phyloP scores from a whole-genome alignment of 2,113 vertebrate genomes.

The Chaetodon auriga region DNA sequence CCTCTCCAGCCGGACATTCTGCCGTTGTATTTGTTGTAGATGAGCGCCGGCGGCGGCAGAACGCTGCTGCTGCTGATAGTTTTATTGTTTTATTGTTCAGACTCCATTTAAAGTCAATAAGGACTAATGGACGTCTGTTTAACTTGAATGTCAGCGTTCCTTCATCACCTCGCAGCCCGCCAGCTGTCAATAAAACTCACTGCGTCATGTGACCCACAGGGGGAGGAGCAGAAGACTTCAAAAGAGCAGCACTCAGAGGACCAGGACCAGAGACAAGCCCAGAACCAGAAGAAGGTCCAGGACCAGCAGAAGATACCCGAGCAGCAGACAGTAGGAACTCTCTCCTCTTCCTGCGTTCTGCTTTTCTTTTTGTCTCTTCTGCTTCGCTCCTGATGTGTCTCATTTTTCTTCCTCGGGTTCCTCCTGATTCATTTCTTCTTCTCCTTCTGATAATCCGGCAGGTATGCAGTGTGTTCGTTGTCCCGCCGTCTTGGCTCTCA shows the following conservation, averaged over 20 bases:
- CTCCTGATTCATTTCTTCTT: neutral
- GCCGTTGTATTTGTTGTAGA: constrained; percentile 69
- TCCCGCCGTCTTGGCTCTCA: constrained; percentile 87
- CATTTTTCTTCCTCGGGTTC: neutral
- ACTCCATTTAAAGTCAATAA: constrained; percentile 75
- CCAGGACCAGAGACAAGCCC: constrained; percentile 52
- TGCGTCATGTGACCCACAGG: constrained; percentile 36
- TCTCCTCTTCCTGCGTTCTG: too few relatives aligned
- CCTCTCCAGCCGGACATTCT: constrained; percentile 47
- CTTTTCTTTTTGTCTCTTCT: neutral
- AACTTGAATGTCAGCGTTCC: constrained; percentile 52
- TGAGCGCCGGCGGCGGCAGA: constrained; percentile 34
- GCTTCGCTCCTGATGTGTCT: too few relatives aligned
- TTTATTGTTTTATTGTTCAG: constrained; percentile 77
- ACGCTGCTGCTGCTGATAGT: constrained; percentile 58
- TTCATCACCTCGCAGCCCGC: constrained; percentile 49
- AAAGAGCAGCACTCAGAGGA: constrained; percentile 58
- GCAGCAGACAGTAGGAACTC: constrained; percentile 46
- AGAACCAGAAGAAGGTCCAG: constrained; percentile 42
- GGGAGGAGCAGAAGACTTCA: constrained; percentile 68
- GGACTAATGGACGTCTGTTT: constrained; percentile 72
- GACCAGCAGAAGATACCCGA: constrained; percentile 51
- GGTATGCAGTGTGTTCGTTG: constrained; percentile 65
- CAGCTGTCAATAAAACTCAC: constrained; percentile 49
- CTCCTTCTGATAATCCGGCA: constrained; percentile 59